Evolutionary conservation across 2,888 invertebrate genomes (phyloP), one percentile per base, ranked within the genome.

Genomic region (Stictocephala bisonia): DNA sequence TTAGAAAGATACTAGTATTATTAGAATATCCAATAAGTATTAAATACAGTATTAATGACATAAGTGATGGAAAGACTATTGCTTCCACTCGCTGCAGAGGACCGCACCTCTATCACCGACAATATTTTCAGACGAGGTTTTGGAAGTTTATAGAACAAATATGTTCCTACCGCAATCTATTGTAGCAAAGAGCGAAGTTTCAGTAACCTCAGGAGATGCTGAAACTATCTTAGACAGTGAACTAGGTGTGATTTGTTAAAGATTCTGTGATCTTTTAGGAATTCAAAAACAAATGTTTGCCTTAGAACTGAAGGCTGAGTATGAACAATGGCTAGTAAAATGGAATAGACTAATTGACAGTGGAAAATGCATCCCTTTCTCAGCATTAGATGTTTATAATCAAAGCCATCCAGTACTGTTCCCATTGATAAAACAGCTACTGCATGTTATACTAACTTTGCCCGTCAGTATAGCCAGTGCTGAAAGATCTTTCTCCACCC

Each of bases 391-490:
- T 44, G 44, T 44, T 44, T 44, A 44, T 18, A 44, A 44, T 44
- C 6, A 44, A 11, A 15, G 44, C 18, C 44, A 44, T 18, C 44
- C 44, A 15, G 44, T 44, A 44, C 3, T 44, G 44, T 13, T 44
- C 18, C 44, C 44, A 6, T 18, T 44, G 44, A 44, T 44, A 6
- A 44, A 44, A 44, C 44, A 11, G 44, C 44, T 44, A 13, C 18
- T 44, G 18, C 44, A 44, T 11, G 18, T 44, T 18, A 44, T 44
- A 18, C 13, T 44, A 44, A 44, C 44, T 44, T 44, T 44, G 44
- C 44, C 44, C 44, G 44, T 44, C 44, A 44, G 44, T 44, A 44
- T 44, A 44, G 44, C 44, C 3, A 44, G 44, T 44, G 44, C 44
- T 44, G 44, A 44, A 44, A 3, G 44, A 44, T 44, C 44, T 3